Conservation (phyloP, 1,140 invertebrate genomes). For the Dreissena rostriformis region DNA sequence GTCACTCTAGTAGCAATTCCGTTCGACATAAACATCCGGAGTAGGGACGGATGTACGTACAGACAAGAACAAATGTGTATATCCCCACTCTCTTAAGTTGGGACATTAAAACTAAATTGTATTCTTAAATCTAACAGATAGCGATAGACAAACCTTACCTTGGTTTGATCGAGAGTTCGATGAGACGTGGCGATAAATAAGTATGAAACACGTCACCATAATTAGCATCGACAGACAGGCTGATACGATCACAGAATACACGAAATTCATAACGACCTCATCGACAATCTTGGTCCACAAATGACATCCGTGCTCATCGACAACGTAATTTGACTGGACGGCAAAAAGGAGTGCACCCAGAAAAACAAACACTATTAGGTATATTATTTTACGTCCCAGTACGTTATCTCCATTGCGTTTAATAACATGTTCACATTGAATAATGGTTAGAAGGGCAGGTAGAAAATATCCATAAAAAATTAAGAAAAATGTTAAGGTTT, state of each 20-base stretch:
- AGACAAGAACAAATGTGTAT: no score
- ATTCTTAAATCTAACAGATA: no score
- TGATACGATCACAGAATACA: background rate
- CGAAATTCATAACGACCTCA: constrained; percentile 16
- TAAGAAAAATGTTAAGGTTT: no score
- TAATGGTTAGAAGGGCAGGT: no score
- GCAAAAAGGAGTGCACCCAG: background rate
- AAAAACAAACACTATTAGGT: background rate
- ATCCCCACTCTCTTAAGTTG: no score
- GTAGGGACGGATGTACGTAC: no score
- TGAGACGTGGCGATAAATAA: constrained; percentile 22
- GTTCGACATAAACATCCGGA: no score
- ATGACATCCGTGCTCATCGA: no score
- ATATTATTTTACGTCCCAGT: background rate
- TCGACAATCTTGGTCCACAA: constrained; percentile 15
- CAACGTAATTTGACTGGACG: constrained; percentile 16
- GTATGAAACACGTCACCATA: constrained; percentile 23
- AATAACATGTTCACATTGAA: constrained; percentile 19
- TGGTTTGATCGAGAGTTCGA: background rate
- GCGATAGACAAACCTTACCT: no score
- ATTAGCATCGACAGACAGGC: background rate
- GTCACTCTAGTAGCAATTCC: no score
- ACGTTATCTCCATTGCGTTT: background rate
- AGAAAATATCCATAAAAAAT: no score
- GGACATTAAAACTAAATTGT: no score